phyloP scores from a whole-genome alignment of 2,888 invertebrate genomes.

The Psylliodes chrysocephalus region DNA sequence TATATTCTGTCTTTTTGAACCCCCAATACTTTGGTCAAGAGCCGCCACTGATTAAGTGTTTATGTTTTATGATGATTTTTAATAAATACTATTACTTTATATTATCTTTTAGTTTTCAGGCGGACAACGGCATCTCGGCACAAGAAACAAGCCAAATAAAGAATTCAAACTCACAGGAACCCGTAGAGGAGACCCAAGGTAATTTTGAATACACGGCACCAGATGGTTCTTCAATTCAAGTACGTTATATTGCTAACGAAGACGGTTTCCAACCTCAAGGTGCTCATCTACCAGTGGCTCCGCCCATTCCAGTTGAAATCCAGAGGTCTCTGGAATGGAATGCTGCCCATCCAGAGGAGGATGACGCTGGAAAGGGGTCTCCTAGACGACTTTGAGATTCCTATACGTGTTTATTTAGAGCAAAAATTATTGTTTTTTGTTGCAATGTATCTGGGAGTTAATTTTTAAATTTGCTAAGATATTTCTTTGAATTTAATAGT shows the following conservation, averaged over 20 bases:
- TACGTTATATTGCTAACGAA: slow-evolving; percentile 75
- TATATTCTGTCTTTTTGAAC: too few species aligned
- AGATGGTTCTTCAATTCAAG: slow-evolving; percentile 70
- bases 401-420: too few species aligned
- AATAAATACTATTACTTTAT: too few species aligned
- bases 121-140: slow-evolving; percentile 67
- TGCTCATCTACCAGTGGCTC: slow-evolving; percentile 69
- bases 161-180: slow-evolving; percentile 65
- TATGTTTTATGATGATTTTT: too few species aligned
- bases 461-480: too few species aligned
- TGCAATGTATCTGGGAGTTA: too few species aligned
- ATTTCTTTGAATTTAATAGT: too few species aligned
- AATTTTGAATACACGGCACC: slow-evolving; percentile 69
- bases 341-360: slow-evolving; percentile 71
- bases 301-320: slow-evolving; percentile 76
- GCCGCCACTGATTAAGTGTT: too few species aligned
- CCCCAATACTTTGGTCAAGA: too few species aligned
- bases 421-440: too few species aligned
- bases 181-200: slow-evolving; percentile 66
- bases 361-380: slow-evolving; percentile 33
- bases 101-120: slow-evolving; percentile 62
- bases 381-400: slow-evolving; percentile 24
- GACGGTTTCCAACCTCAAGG: slow-evolving; percentile 75
- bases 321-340: slow-evolving; percentile 73
- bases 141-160: slow-evolving; percentile 61